A percentile compares a stretch with the other conserved stretches of the same genome.
Conservation (phyloP, 92 coral and sea anemone species). For the Phymanthus crucifer region DNA sequence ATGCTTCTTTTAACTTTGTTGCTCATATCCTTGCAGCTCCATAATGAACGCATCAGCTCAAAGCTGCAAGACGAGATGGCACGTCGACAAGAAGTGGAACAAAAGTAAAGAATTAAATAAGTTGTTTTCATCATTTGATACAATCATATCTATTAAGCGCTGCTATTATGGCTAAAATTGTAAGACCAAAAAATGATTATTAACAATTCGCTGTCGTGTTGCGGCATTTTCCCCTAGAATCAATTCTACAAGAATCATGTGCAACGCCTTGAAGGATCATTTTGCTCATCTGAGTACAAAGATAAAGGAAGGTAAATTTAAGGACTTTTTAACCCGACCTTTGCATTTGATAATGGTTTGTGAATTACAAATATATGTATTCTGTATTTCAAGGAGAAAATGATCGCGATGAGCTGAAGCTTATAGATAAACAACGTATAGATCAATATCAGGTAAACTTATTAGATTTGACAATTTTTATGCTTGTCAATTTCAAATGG, state of each 20-base stretch:
- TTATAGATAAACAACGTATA: constrained; percentile 75
- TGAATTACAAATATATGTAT: too few relatives aligned
- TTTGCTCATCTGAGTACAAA: constrained; percentile 75
- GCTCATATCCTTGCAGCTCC: constrained; percentile 70
- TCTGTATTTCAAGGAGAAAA: constrained; percentile 64
- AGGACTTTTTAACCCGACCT: background rate
- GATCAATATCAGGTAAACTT: constrained; percentile 81
- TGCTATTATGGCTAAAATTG: background rate
- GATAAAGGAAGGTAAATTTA: constrained; percentile 62
- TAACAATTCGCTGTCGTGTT: background rate
- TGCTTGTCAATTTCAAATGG: background rate
- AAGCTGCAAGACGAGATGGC: constrained; percentile 89
- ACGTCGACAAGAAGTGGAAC: constrained; percentile 82
- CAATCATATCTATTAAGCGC: background rate
- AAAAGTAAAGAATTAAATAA: constrained; percentile 62
- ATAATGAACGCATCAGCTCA: constrained; percentile 90
- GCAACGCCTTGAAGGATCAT: constrained; percentile 92
- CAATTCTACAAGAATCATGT: constrained; percentile 80
- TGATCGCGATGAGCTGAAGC: constrained; percentile 89
- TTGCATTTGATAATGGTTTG: background rate
- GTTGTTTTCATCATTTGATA: background rate
- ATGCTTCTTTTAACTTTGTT: background rate
- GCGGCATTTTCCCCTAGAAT: constrained; percentile 51
- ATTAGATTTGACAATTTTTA: background rate
- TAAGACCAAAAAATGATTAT: background rate